phyloP scores from a whole-genome alignment of 2,888 invertebrate species.

The Acleris laterana region DNA sequence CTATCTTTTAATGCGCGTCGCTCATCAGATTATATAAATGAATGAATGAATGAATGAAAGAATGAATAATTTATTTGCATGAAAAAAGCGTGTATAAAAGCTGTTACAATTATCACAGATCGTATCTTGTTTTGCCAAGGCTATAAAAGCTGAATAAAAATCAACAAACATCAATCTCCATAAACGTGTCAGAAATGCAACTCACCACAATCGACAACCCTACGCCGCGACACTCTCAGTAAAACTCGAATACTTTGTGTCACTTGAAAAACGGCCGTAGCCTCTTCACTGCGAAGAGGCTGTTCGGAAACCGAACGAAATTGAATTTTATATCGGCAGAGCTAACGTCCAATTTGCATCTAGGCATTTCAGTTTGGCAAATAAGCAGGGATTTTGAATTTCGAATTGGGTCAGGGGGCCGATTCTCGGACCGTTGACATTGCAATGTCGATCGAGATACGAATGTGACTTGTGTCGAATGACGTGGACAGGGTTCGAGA shows the following conservation, averaged over 20 bases:
- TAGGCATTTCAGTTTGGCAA: conserved; percentile 14
- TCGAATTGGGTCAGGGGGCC: conserved; percentile 33
- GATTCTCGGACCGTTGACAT: conserved; percentile 32
- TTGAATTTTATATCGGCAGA: conserved; percentile 1
- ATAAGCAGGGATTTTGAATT: conserved; percentile 24
- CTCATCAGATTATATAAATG: too few relatives aligned
- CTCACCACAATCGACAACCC: conserved; percentile 17
- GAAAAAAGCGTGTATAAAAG: too few relatives aligned
- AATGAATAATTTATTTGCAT: too few relatives aligned
- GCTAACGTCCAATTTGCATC: conserved; percentile 30
- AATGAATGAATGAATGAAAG: too few relatives aligned
- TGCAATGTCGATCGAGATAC: conserved; percentile 25
- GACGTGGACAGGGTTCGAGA: background rate
- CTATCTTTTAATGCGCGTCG: too few relatives aligned
- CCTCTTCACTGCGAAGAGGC: conserved; percentile 23
- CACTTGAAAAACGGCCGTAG: conserved; percentile 32
- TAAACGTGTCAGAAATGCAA: conserved; percentile 1
- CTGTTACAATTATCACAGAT: too few relatives aligned
- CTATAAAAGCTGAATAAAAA: too few relatives aligned
- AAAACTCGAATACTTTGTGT: conserved; percentile 23
- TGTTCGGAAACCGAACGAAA: conserved; percentile 11
- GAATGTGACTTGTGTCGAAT: conserved; percentile 8
- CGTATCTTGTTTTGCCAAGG: too few relatives aligned
- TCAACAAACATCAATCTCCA: background rate
- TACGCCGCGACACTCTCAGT: conserved; percentile 22